Percentiles rank a stretch among this genome's conserved stretches.
Conservation (phyloP, 2,797 vertebrate genomes). For the Halcyon smyrnensis region DNA sequence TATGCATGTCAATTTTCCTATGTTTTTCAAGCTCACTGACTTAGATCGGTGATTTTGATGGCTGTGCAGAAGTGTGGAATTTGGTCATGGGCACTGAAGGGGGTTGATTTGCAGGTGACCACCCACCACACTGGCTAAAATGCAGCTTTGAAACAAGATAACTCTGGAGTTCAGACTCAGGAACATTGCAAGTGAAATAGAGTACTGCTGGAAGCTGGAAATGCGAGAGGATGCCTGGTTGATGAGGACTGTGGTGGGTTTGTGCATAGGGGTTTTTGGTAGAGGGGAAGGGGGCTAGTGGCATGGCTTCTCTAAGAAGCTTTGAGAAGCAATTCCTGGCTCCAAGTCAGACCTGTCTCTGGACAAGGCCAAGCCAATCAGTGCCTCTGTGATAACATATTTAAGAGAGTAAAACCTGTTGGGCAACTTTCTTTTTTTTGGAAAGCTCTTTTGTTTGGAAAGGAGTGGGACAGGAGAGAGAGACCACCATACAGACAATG, state of each 20-base stretch:
- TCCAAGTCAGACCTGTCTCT: background rate
- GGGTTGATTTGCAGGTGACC: background rate
- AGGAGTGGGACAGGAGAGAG: background rate
- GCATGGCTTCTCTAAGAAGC: background rate
- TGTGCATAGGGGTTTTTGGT: background rate
- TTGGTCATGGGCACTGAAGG: background rate
- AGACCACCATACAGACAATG: background rate
- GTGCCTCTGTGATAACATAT: background rate
- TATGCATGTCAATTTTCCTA: rapidly evolving
- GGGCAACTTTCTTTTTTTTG: background rate
- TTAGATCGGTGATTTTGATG: background rate
- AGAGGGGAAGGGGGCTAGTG: background rate
- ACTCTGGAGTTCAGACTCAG: background rate
- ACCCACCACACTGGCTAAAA: background rate
- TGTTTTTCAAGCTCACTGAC: background rate
- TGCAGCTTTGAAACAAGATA: background rate
- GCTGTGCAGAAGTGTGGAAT: background rate
- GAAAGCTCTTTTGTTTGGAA: background rate
- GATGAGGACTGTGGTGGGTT: background rate
- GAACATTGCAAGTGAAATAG: background rate
- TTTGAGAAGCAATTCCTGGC: background rate
- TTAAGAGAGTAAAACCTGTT: background rate
- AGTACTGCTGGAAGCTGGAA: background rate
- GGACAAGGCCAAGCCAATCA: background rate
- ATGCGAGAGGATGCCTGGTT: background rate